Evolutionary conservation across 2,113 vertebrate species (phyloP), one percentile per base, ranked within the genome.

Genomic region (Plecturocebus donacophilus): DNA sequence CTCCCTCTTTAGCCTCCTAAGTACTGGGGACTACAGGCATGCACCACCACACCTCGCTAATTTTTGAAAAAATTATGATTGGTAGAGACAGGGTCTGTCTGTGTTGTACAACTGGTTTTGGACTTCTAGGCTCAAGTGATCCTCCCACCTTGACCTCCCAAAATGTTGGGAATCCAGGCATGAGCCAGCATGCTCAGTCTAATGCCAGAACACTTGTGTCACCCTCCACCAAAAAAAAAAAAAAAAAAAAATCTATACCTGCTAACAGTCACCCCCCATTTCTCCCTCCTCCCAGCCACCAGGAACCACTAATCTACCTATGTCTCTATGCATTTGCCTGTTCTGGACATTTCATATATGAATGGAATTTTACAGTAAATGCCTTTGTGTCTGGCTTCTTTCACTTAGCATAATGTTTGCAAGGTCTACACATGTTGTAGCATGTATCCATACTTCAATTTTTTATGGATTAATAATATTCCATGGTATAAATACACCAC

Each of bases 381-480:
- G 6, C 38, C 47, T 82, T 73, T 85, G 6, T 76, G 32, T 47
- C 3, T 40, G 20, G 16, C n/a, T 95, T 96, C 20, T 54, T 86
- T 71, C 25, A 45, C 49, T 73, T 56, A 73, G 32, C 11, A 38
- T 52, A n/a, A 42, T 77, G 35, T 92, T 83, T 93, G 17, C 4
- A 75, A 79, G 21, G 2, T 66, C 66, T 88, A 30, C 7, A 64
- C 17, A 54, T 79, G 11, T 87, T 95, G 58, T 56, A 61, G 49
- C 32, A 54, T 47, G 16, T 54, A 42, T 90, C 75, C 38, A 16
- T 30, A 61, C 2, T 64, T 71, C 58, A 83, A 77, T 82, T 2
- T 95, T 93, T 83, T 52, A 45, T 56, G 58, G 61, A 27, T 70
- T 19, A 79, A 87, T 87, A 79, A n/a, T 93, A 90, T 79, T 87